Evolutionary conservation across 2,797 vertebrate genomes (phyloP).

Genomic region (Hybognathus amarus): DNA sequence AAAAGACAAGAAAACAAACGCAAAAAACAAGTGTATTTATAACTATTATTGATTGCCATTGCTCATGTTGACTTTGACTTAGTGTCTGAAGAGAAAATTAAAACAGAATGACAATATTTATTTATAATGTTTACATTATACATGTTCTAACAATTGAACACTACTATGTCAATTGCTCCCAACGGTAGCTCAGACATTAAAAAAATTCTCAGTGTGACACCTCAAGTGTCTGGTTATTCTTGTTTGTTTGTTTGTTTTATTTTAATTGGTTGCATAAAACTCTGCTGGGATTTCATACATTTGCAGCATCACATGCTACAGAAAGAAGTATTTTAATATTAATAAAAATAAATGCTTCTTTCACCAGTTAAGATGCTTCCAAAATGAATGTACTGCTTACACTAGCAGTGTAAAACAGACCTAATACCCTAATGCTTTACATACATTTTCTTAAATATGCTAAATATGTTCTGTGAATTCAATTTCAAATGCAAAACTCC

Average conservation of each 20-base stretch:
- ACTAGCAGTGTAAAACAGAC: not conserved
- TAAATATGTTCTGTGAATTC: not conserved
- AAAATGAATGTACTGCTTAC: not conserved
- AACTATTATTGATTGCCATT: too few species aligned
- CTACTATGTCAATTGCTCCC: too few species aligned
- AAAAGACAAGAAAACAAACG: too few species aligned
- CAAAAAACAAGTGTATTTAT: too few species aligned
- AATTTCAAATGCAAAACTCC: not conserved
- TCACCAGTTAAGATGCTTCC: not conserved
- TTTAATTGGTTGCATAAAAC: too few species aligned
- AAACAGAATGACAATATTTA: constrained; percentile 1
- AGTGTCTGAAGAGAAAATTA: not conserved
- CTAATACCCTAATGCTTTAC: not conserved
- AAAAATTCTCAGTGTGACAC: not conserved
- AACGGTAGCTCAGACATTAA: not conserved
- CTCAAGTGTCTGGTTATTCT: not conserved
- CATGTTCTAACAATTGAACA: not conserved
- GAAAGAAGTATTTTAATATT: not conserved
- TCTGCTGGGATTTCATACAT: not conserved
- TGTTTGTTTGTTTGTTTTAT: too few species aligned
- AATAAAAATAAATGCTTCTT: not conserved
- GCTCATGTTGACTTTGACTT: too few species aligned
- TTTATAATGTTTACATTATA: not conserved
- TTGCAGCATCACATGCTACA: not conserved
- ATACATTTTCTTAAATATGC: not conserved